Evolutionary conservation across 2,888 invertebrate species (phyloP).

Genomic region (Tigriopus californicus): DNA sequence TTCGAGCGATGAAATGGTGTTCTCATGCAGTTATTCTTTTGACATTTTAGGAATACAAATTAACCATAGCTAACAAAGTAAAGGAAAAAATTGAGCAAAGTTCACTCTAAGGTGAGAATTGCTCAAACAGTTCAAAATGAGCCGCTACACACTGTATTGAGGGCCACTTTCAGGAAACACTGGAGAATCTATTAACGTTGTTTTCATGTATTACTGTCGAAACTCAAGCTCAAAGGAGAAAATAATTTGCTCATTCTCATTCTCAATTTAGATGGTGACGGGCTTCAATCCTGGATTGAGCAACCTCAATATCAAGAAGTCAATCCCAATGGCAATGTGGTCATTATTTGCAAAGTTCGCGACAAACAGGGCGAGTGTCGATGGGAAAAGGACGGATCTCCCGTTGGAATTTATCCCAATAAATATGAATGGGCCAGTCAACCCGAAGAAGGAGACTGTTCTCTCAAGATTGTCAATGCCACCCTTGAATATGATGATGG

Average conservation of each 20-base stretch:
- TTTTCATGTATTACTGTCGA: no score
- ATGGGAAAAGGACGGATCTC: constrained; percentile 88
- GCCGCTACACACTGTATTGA: no score
- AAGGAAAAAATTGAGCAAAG: no score
- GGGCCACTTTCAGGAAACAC: no score
- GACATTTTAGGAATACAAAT: no score
- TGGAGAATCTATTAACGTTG: no score
- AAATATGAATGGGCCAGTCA: constrained; percentile 58
- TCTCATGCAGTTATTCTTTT: no score
- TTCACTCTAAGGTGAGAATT: no score
- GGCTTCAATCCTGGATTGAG: constrained; percentile 54
- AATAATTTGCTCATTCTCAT: not conserved
- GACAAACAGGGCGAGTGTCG: constrained; percentile 71
- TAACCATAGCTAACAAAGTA: no score
- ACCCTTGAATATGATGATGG: constrained; percentile 71
- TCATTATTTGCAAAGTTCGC: constrained; percentile 62
- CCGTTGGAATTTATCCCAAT: constrained; percentile 64
- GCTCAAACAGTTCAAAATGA: no score
- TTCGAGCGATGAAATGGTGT: no score
- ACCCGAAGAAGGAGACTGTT: constrained; percentile 43
- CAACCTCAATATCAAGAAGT: constrained; percentile 71
- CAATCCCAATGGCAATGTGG: constrained; percentile 68
- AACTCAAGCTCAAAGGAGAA: no score
- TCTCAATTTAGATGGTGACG: not conserved
- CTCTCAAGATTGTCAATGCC: constrained; percentile 61